phyloP scores from a whole-genome alignment of 2,797 vertebrate species.

The Lagocephalus sceleratus region DNA sequence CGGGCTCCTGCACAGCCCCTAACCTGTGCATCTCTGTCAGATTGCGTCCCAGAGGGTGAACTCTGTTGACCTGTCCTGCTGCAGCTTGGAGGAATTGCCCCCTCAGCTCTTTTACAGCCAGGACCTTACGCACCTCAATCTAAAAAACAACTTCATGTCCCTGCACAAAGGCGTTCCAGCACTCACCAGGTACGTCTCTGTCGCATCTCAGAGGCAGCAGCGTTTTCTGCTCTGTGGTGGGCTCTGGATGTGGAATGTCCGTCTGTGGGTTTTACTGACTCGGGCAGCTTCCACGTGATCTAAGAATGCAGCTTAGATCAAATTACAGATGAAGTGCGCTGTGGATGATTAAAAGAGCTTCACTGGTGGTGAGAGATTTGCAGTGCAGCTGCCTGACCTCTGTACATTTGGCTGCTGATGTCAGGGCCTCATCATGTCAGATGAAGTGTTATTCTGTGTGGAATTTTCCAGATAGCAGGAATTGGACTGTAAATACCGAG shows the following conservation, averaged over 20 bases:
- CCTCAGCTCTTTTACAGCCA: slow-evolving; percentile 95
- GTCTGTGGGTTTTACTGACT: slow-evolving; percentile 12
- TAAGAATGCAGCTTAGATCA: slow-evolving; percentile 33
- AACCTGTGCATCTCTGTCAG: slow-evolving; percentile 62
- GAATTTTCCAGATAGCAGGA: too few species aligned
- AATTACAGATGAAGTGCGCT: slow-evolving; percentile 43
- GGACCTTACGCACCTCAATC: slow-evolving; percentile 97
- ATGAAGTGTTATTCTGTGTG: too few species aligned
- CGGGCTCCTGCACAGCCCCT: background rate
- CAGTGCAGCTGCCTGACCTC: slow-evolving; percentile 23
- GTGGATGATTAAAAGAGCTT: slow-evolving; percentile 43
- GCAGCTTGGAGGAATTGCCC: slow-evolving; percentile 93
- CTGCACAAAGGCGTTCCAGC: slow-evolving; percentile 63
- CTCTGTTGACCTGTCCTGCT: slow-evolving; percentile 95
- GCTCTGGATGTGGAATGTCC: too few species aligned
- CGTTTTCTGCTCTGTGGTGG: too few species aligned
- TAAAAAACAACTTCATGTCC: slow-evolving; percentile 87
- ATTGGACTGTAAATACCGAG: too few species aligned
- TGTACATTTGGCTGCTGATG: background rate
- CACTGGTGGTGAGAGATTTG: slow-evolving; percentile 32
- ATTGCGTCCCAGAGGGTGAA: slow-evolving; percentile 95
- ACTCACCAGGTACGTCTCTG: slow-evolving; percentile 61
- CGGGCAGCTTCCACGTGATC: slow-evolving; percentile 23
- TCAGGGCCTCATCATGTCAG: too few species aligned
- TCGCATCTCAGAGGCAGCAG: background rate